Percentiles rank a stretch among this genome's conserved stretches.
Evolutionary conservation across 2,888 invertebrate genomes (phyloP).

Genomic region (Drosophila mayaguana): DNA sequence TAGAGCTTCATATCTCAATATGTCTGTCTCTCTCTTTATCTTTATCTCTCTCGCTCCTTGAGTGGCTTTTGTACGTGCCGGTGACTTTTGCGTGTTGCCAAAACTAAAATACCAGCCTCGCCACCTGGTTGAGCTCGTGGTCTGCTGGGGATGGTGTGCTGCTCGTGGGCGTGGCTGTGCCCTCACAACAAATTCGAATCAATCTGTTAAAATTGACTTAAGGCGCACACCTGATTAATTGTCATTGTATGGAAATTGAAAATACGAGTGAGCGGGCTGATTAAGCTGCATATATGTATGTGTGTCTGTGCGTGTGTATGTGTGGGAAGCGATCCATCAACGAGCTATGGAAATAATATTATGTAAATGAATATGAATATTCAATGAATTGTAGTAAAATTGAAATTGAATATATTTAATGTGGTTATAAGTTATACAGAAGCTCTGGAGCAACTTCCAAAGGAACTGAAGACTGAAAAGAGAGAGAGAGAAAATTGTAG

Average conservation of each 20-base stretch:
- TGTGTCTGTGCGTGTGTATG: background rate
- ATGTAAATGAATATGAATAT: background rate
- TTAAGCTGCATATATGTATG: background rate
- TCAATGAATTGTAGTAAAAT: background rate
- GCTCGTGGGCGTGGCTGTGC: slow-evolving; percentile 24
- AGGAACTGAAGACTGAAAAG: background rate
- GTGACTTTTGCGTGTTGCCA: slow-evolving; percentile 72
- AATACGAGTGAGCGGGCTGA: slow-evolving; percentile 9
- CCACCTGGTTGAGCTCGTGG: slow-evolving; percentile 14
- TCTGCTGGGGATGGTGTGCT: too few species aligned
- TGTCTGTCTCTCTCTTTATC: background rate
- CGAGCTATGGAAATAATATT: background rate
- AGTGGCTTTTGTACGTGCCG: slow-evolving; percentile 67
- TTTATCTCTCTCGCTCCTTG: slow-evolving; percentile 14
- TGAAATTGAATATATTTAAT: background rate
- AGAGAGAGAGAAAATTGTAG: too few species aligned
- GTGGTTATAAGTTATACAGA: too few species aligned
- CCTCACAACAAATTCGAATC: slow-evolving; percentile 77
- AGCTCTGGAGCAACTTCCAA: too few species aligned
- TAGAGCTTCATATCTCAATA: slow-evolving; percentile 6
- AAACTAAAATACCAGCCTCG: slow-evolving; percentile 57
- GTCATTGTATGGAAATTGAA: slow-evolving; percentile 49
- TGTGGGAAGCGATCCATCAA: background rate
- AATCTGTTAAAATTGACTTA: slow-evolving; percentile 80
- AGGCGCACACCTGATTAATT: slow-evolving; percentile 77